Conservation (phyloP, 2,888 invertebrate genomes). For the Macrophya alboannulata region DNA sequence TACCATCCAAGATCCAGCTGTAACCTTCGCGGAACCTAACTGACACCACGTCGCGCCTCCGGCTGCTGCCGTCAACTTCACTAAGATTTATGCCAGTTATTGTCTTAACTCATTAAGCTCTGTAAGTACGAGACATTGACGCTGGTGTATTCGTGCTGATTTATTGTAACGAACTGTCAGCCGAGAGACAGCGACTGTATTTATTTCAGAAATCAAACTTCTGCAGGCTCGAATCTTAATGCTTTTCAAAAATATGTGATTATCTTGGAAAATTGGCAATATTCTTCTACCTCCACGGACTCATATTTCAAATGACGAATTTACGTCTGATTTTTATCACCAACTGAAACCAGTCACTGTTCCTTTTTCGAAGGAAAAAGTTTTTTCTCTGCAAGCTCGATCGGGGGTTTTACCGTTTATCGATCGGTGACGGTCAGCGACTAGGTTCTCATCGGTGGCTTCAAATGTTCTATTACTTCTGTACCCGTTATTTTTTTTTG, state of each 20-base stretch:
- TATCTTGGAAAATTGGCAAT: neutral
- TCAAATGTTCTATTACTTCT: neutral
- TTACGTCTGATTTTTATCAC: neutral
- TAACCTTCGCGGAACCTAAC: conserved; percentile 19
- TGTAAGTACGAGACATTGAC: conserved; percentile 61
- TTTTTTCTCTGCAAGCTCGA: neutral
- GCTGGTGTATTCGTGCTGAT: conserved; percentile 59
- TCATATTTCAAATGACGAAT: neutral
- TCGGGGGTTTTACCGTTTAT: neutral
- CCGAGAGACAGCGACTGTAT: neutral
- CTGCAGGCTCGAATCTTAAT: neutral
- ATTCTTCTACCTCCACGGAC: neutral
- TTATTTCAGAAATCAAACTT: neutral
- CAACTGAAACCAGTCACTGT: neutral
- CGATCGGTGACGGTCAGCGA: neutral
- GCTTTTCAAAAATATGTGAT: neutral
- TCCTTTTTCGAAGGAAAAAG: neutral
- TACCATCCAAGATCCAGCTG: conserved; percentile 14
- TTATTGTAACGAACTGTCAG: conserved; percentile 61
- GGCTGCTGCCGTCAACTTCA: conserved; percentile 45
- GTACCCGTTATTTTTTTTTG: neutral
- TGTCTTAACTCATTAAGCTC: conserved; percentile 63
- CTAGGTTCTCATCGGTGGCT: neutral
- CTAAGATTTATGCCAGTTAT: conserved; percentile 59
- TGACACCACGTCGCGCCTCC: conserved; percentile 45